Evolutionary conservation across 1,140 invertebrate genomes (phyloP), one percentile per base, ranked within the genome.

Genomic region (Megalopta genalis): DNA sequence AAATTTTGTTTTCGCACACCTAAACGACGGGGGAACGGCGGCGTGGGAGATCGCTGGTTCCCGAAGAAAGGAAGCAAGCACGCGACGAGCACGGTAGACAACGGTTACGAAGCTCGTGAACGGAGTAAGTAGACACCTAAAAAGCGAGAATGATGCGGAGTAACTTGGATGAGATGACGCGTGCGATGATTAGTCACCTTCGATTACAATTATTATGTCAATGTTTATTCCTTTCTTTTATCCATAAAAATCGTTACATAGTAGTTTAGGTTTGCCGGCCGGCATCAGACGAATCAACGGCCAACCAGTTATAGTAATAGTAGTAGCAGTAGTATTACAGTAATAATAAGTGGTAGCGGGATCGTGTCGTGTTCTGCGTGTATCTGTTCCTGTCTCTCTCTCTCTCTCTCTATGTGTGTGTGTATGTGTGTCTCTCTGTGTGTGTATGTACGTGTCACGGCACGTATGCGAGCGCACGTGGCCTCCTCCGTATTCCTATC

Each of bases 231-330:
- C 84, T 85, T 87, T 82, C 77, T 87, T 88, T 81, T 90, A 90
- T 91, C 87, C 89, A 90, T 90, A 92, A 91, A 91, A 91, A 91
- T 91, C 83, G 86, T 91, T 91, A 91, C 88, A 91, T 89, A 91
- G 84, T 90, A 90, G 84, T 90, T 90, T 88, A 79, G 81, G 83
- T 86, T 42, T 82, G 83, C 83, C 86, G 85, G 82, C 84, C 82
- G 85, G 57, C 85, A 78, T 77, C 85, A 79, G 71, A 81, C 75
- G 77, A 80, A 81, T 82, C 71, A 85, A 72, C 82, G 82, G 86
- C 80, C 85, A 87, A 82, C 75, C 85, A 86, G 68, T 86, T 84
- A 83, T 87, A 87, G 62, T 86, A 87, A 73, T 87, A 86, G 83
- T 83, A 84, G 80, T 73, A 81, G 82, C 82, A 81, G 67, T 85